Evolutionary conservation across 2,113 vertebrate genomes (phyloP).

Genomic region (Chamaea fasciata): DNA sequence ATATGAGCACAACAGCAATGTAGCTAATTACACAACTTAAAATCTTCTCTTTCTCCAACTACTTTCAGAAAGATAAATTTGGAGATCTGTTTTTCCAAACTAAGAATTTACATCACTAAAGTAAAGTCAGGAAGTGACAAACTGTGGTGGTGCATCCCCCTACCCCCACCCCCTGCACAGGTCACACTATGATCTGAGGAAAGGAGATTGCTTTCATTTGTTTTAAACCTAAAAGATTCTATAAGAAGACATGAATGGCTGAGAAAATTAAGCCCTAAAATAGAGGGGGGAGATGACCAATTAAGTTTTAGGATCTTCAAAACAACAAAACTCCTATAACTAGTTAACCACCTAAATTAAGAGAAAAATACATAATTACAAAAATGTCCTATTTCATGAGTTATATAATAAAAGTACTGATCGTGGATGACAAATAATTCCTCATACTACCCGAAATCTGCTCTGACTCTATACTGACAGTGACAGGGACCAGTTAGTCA

Average conservation of each 20-base stretch:
- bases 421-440: neutral
- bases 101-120: neutral
- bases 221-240: neutral
- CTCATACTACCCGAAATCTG: neutral
- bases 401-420: neutral
- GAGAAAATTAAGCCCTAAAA: neutral
- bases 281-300: neutral
- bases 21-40: neutral
- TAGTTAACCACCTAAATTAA: neutral
- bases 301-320: neutral
- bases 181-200: neutral
- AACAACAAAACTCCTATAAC: neutral
- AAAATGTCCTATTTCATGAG: neutral
- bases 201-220: neutral
- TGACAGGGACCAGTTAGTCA: neutral
- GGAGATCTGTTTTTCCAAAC: neutral
- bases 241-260: neutral
- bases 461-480: neutral
- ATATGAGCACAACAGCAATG: neutral
- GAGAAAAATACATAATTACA: neutral
- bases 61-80: neutral
- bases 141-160: neutral
- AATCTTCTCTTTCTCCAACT: neutral
- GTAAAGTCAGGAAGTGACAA: neutral
- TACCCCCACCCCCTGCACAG: fast-evolving